These are phyloP conservation scores for Nephrotoma appendiculata DNA, from an alignment of 2,888 invertebrate species.

Conservation along the genomic window DNA sequence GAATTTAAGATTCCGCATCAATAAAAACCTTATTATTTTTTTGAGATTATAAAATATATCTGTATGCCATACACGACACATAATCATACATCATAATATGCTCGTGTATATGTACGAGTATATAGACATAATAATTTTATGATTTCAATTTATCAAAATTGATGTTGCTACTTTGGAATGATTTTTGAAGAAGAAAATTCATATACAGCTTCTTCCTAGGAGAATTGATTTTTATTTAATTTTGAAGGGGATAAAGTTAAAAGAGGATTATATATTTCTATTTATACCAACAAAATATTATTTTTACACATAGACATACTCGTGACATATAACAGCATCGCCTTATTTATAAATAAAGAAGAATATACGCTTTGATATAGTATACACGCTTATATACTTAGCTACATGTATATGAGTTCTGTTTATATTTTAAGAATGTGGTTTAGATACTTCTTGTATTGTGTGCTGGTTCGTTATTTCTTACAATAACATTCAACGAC, in stretches of 20 bases:
- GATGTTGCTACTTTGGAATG: not conserved
- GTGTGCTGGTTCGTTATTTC: not conserved
- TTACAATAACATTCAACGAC: not conserved
- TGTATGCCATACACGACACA: not conserved
- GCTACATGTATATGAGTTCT: not conserved
- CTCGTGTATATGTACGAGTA: too few relatives aligned
- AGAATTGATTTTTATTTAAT: not conserved
- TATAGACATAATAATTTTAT: not conserved
- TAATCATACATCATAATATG: not conserved
- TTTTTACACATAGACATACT: too few relatives aligned
- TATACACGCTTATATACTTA: not conserved
- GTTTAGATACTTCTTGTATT: not conserved
- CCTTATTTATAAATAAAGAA: not conserved
- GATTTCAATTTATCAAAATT: not conserved
- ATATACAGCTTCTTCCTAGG: not conserved
- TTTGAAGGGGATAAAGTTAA: not conserved
- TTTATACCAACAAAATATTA: not conserved
- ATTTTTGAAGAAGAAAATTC: not conserved
- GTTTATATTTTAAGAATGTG: not conserved
- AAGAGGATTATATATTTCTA: not conserved
- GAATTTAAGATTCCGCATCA: not conserved
- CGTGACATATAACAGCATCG: not conserved
- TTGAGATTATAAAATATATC: not conserved
- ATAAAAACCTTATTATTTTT: not conserved
- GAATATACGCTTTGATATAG: not conserved